Conservation (phyloP, 30 jellyfish, hydroid and myxozoan species). For the Hydractinia echinata region DNA sequence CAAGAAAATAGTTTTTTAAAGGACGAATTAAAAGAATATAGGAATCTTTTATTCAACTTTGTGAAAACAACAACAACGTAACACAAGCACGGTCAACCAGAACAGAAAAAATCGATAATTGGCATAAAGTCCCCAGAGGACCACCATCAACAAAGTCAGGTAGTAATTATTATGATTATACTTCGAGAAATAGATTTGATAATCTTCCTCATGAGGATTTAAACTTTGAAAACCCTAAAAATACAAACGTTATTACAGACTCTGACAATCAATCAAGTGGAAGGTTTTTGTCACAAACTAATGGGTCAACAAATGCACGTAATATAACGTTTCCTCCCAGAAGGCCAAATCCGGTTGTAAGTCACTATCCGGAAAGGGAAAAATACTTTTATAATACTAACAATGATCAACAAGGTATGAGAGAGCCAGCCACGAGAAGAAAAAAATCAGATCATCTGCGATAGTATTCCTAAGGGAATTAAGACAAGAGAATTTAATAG, state of each 20-base stretch:
- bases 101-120: not conserved
- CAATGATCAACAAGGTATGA: not conserved
- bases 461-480: not conserved
- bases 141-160: slow-evolving; percentile 1
- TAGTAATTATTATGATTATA: not conserved
- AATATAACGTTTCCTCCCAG: slow-evolving; percentile 4
- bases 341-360: slow-evolving; percentile 1
- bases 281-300: slow-evolving; percentile 7
- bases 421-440: not conserved
- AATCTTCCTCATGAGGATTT: not conserved
- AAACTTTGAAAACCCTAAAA: not conserved
- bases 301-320: not conserved
- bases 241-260: not conserved
- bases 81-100: slow-evolving; percentile 4
- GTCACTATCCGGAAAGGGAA: slow-evolving; percentile 8
- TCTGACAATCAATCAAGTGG: slow-evolving; percentile 6
- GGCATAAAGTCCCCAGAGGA: slow-evolving; percentile 7
- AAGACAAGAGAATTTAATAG: slow-evolving; percentile 1
- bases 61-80: slow-evolving; percentile 10
- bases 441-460: not conserved
- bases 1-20: slow-evolving; percentile 1
- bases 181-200: slow-evolving; percentile 6
- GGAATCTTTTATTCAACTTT: not conserved
- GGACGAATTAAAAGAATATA: not conserved
- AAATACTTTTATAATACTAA: not conserved